Base-by-base conservation (phyloP, 2,888 invertebrate species). In the Troides aeacus region DNA sequence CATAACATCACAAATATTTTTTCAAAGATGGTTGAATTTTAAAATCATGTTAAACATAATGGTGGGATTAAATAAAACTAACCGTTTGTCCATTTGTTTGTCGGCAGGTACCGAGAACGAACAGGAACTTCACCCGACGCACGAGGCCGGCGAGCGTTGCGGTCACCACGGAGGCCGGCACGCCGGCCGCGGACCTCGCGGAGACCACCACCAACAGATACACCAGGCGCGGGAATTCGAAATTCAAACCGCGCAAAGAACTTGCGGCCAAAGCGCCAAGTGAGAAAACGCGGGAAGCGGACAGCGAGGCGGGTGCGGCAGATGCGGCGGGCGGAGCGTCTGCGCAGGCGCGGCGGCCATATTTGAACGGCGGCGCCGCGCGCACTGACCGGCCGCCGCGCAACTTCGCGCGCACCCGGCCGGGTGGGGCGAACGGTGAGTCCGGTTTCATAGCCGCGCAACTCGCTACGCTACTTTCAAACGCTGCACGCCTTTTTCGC, bases 361-460 rank as follows among this genome's bases (percentile, higher is more conserved):
- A 85, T 80, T 84, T 80, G 78, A 81, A 74, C 78, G 76, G 80
- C 77, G 81, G 79, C 76, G 80, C 83, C 79, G 81, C 81, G 77
- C 88, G 86, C 76, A 87, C 75, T 89, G 92, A 90, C 82, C 82
- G 86, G 73, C 87, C 88, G 75, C 83, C 77, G 76, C 84, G 90
- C 75, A 86, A 82, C 79, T 89, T 88, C 79, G 83, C 82, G 77
- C 86, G 90, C 24, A 82, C 89, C 72, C 80, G 87, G 74, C 81
- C 81, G 77, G 85, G 83, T 68, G 87, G 87, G 85, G 88, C 84
- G 76, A 88, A 84, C 80, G 82, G 92, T 92, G 80, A 92, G 91
- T 89, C 84, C 84, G 84, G 86, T 83, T 88, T 80, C 75, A 71
- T 73, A 72, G 68, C 71, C 71, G 70, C 72, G 57, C 64, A 68